Base-by-base conservation (phyloP, 1,140 invertebrate genomes). In the Nomia melanderi region DNA sequence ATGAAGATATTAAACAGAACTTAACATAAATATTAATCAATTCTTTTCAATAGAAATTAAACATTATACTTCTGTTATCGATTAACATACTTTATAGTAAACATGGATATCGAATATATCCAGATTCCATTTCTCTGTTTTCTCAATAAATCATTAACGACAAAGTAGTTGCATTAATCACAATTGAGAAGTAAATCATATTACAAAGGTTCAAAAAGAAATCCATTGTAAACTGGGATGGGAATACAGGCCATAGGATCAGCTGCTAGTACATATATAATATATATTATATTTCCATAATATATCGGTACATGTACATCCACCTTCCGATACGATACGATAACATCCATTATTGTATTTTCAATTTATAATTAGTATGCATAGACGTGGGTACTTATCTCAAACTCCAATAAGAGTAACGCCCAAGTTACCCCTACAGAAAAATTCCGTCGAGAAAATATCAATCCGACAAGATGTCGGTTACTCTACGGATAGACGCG, bases 301-400 rank as follows among this genome's bases (percentile, higher is more conserved):
- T 81, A 81, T 77, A 89, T 88, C 77, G 54, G 78, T 90, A 90
- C 84, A 81, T 85, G 76, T 90, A 89, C 86, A 89, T 89, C 83
- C 88, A 89, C 82, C 88, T 82, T 89, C 78, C 81, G 69, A 70
- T 86, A 89, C 83, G 86, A 87, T 88, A 77, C 83, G 65, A 81
- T 86, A 83, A 88, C 85, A 87, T 86, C 56, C 74, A 87, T 84
- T 81, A 86, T 79, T 83, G 75, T 86, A 82, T 57, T 85, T 85
- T 79, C 54, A 80, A 36, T 84, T 82, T 70, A 81, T 77, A 86
- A 78, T 85, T 76, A 66, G 66, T 84, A 79, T 77, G 65, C 67
- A 72, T 78, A 77, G 56, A 72, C 74, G 63, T 81, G 83, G 65
- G 70, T 65, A 62, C 27, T 62, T 87, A 77, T 83, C 77, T 66